Conservation (phyloP, 2,888 invertebrate genomes). For the Metellina segmentata region DNA sequence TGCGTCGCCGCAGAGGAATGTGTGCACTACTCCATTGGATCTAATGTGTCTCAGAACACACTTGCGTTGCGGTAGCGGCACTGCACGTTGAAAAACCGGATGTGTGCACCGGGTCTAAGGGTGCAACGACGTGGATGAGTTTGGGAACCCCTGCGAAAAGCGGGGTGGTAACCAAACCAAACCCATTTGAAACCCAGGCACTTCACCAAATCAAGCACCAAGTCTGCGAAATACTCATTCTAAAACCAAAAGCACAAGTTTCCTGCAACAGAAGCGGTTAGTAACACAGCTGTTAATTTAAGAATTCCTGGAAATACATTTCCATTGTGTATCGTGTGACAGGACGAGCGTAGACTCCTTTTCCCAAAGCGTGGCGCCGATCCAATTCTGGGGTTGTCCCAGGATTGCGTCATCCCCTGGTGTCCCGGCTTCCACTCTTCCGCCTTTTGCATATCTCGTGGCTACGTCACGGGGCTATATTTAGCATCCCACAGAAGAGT, state of each 20-base stretch:
- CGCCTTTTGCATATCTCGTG: not conserved
- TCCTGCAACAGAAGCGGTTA: not conserved
- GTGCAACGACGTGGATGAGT: no score
- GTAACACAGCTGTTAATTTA: not conserved
- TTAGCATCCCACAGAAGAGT: not conserved
- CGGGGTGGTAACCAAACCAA: no score
- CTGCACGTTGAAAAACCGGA: no score
- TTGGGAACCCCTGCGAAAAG: no score
- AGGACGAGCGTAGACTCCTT: not conserved
- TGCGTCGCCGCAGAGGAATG: no score
- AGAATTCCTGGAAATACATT: not conserved
- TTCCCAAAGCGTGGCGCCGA: not conserved
- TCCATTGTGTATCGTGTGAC: not conserved
- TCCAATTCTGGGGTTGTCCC: slow-evolving; percentile 26
- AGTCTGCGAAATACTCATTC: not conserved
- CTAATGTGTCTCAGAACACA: no score
- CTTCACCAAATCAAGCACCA: not conserved
- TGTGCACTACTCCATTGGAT: no score
- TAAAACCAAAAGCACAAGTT: not conserved
- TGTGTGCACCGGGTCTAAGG: no score
- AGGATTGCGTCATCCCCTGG: slow-evolving; percentile 8
- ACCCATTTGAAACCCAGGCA: no score
- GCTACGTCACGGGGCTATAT: not conserved
- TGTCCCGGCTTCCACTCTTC: not conserved
- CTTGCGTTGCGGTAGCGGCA: no score